These are phyloP conservation scores for Holacanthus passer DNA, from an alignment of 2,113 vertebrate genomes.

Conservation along the genomic window DNA sequence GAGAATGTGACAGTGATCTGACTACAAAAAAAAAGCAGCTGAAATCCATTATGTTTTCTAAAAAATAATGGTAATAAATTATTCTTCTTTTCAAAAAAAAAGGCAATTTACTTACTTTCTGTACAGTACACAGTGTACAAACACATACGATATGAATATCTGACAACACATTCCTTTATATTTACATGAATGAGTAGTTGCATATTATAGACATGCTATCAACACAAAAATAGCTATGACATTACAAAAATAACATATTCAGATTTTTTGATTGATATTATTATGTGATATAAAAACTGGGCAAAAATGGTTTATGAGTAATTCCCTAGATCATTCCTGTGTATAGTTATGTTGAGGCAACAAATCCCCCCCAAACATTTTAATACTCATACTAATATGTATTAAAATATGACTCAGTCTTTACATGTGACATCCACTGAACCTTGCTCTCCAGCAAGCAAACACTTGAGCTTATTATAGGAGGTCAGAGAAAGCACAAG, in stretches of 20 bases:
- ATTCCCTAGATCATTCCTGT: neutral
- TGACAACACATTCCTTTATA: neutral
- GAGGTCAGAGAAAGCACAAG: conserved; percentile 4
- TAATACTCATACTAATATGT: neutral
- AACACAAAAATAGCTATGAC: too few species aligned
- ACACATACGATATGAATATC: neutral
- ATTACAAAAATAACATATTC: too few species aligned
- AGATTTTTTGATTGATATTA: too few species aligned
- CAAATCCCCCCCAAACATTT: too few species aligned
- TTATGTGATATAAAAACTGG: neutral
- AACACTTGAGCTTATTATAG: neutral
- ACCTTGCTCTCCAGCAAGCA: conserved; percentile 11
- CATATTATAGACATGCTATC: neutral
- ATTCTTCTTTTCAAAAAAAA: neutral
- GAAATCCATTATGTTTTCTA: neutral
- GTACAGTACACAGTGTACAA: neutral
- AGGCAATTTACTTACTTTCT: neutral
- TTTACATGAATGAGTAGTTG: neutral
- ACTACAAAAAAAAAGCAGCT: neutral
- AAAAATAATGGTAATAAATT: neutral
- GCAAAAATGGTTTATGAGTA: neutral
- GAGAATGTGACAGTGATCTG: neutral
- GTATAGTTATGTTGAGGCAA: too few species aligned
- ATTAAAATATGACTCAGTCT: neutral
- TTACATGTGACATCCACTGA: neutral